These are phyloP conservation scores for Mesorhabditis spiculigera DNA, from an alignment of 2,888 invertebrate species.

Conservation along the genomic window DNA sequence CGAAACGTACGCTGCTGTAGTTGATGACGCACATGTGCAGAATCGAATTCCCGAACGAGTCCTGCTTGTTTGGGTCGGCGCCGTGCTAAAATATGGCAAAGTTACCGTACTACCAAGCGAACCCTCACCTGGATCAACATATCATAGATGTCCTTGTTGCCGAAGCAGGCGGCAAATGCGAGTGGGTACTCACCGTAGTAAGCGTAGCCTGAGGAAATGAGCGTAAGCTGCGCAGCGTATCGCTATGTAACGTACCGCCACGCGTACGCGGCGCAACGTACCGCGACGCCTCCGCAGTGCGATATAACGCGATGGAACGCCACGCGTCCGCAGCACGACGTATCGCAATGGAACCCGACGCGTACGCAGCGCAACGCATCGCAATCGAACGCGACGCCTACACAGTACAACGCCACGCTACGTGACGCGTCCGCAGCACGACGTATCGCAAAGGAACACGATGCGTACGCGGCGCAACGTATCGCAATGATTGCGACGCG, in stretches of 20 bases:
- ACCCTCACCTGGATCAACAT: constrained; percentile 72
- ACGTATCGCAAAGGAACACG: too few relatives aligned
- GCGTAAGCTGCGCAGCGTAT: neutral
- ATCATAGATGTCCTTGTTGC: constrained; percentile 94
- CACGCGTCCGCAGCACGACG: too few relatives aligned
- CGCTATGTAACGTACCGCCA: neutral
- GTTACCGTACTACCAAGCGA: neutral
- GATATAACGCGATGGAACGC: too few relatives aligned
- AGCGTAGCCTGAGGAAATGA: constrained; percentile 87
- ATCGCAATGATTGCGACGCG: too few relatives aligned
- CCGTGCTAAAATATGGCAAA: constrained; percentile 65
- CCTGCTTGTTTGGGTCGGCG: constrained; percentile 89
- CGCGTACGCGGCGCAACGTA: neutral
- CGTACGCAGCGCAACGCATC: too few relatives aligned
- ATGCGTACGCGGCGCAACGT: too few relatives aligned
- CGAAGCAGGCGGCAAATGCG: constrained; percentile 94
- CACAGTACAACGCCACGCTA: too few relatives aligned
- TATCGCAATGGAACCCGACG: too few relatives aligned
- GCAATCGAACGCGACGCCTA: too few relatives aligned
- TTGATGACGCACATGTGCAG: constrained; percentile 99
- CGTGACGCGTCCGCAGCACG: too few relatives aligned
- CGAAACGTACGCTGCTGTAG: constrained; percentile 77
- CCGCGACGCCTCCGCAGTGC: too few relatives aligned
- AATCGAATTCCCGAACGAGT: constrained; percentile 94
- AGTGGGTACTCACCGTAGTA: constrained; percentile 95